phyloP scores from a whole-genome alignment of 2,797 vertebrate genomes.

The Eutrigla gurnardus region DNA sequence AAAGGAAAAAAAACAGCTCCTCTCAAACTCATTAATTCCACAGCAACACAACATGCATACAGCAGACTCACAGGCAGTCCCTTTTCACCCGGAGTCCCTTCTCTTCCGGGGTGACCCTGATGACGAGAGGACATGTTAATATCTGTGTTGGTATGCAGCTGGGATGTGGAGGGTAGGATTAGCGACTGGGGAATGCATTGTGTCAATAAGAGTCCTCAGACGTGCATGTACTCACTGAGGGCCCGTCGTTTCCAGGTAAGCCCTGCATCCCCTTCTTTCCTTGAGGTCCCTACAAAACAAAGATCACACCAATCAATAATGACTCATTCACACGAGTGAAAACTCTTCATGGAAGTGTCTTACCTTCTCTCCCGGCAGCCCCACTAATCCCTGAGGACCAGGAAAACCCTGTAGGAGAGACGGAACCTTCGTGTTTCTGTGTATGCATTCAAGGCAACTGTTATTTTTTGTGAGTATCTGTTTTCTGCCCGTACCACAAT shows the following conservation, averaged over 20 bases:
- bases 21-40: background rate
- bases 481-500: slow-evolving; percentile 85
- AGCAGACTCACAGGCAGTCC: slow-evolving; percentile 87
- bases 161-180: slow-evolving; percentile 14
- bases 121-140: slow-evolving; percentile 29
- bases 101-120: slow-evolving; percentile 96
- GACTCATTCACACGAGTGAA: background rate
- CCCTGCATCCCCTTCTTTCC: slow-evolving; percentile 95
- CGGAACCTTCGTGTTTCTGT: slow-evolving; percentile 17
- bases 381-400: slow-evolving; percentile 94
- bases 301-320: slow-evolving; percentile 4
- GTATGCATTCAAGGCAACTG: background rate
- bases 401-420: slow-evolving; percentile 90
- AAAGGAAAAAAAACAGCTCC: background rate
- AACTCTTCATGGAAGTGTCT: slow-evolving; percentile 1
- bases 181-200: slow-evolving; percentile 1
- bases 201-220: slow-evolving; percentile 1
- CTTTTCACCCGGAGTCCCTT: slow-evolving; percentile 95
- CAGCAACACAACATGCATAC: slow-evolving; percentile 9
- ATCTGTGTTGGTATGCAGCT: slow-evolving; percentile 3
- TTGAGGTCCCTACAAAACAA: slow-evolving; percentile 88
- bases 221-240: slow-evolving; percentile 85
- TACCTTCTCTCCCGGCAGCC: slow-evolving; percentile 96
- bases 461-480: slow-evolving; percentile 26
- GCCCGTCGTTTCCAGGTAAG: slow-evolving; percentile 94